Evolutionary conservation across 1,140 invertebrate species (phyloP), one percentile per base, ranked within the genome.

Genomic region (Coelopa frigida): DNA sequence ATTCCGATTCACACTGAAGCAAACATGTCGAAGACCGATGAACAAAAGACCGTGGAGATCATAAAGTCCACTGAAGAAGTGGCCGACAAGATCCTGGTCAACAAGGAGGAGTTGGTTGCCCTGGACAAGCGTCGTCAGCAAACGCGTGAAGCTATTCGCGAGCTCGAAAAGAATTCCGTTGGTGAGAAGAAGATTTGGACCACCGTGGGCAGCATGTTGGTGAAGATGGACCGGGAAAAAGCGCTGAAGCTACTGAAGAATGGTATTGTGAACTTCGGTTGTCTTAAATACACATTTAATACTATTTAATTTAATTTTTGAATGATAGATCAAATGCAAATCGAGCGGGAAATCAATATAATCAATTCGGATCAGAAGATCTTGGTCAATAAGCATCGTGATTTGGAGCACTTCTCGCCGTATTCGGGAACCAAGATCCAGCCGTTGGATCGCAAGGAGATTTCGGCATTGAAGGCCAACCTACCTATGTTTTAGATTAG

Each of bases 121-220:
- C 70, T 90, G 45, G 87, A 91, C 59, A 82, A 81, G 58, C 75
- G 80, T 58, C 73, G 87, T 56, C 86, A 91, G 59, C 76, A 82
- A 48, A 86, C 85, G 52, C 73, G 87, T 33, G 83, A 89, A 72
- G 87, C 84, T 4, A 69, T 89, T 52, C 74, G 88, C 58, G 78
- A 78, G 26, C 45, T 85, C 7, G 67, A 71, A 35, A 81, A 80
- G 51, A 61, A 70, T 44, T 4, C 35, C 5, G 24, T 32, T 7
- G 61, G 62, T 5, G 66, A 73, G 35, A 60, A 68, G 10, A 83
- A 80, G 58, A 75, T 74, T 39, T 89, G 84, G 85, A 72, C 88
- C 7, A 81, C 81, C 24, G 70, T 88, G 33, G 86, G 86, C n/a
- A 81, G 81, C 38, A 75, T 85, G 50, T 71, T 91, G 37, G 70